Percentiles rank a stretch among this genome's conserved stretches.
phyloP scores from a whole-genome alignment of 2,113 vertebrate genomes.

The Pygoscelis adeliae region DNA sequence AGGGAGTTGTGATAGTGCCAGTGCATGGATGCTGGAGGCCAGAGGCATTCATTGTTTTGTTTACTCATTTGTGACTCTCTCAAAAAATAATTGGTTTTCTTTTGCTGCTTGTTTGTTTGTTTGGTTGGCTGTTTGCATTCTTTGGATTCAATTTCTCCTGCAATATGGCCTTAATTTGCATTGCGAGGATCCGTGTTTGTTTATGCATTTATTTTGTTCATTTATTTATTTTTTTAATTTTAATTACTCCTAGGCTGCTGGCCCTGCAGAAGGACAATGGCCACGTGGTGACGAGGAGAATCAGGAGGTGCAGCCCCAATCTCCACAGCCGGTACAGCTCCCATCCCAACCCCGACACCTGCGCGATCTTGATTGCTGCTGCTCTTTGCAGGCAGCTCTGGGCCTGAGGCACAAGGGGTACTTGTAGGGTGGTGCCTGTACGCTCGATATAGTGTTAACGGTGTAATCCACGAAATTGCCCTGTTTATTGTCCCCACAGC shows the following conservation, averaged over 20 bases:
- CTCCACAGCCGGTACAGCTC: background rate
- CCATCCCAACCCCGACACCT: accelerated
- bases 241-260: background rate
- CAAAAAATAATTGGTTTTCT: slow-evolving; percentile 5
- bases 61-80: slow-evolving; percentile 11
- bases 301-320: background rate
- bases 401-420: background rate
- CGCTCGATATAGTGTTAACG: background rate
- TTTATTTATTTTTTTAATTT: background rate
- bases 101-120: slow-evolving; percentile 2
- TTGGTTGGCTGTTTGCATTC: slow-evolving; percentile 26
- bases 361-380: accelerated
- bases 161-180: slow-evolving; percentile 25
- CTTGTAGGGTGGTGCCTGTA: background rate
- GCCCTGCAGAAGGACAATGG: background rate
- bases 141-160: slow-evolving; percentile 25
- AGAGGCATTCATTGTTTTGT: background rate
- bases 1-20: background rate
- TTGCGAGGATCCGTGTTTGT: background rate
- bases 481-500: background rate
- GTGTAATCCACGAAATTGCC: background rate
- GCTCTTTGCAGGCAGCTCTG: background rate
- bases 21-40: background rate
- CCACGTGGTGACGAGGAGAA: accelerated
- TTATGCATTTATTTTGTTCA: background rate